Base-by-base conservation (phyloP, 2,797 vertebrate genomes). In the Clamator glandarius region DNA sequence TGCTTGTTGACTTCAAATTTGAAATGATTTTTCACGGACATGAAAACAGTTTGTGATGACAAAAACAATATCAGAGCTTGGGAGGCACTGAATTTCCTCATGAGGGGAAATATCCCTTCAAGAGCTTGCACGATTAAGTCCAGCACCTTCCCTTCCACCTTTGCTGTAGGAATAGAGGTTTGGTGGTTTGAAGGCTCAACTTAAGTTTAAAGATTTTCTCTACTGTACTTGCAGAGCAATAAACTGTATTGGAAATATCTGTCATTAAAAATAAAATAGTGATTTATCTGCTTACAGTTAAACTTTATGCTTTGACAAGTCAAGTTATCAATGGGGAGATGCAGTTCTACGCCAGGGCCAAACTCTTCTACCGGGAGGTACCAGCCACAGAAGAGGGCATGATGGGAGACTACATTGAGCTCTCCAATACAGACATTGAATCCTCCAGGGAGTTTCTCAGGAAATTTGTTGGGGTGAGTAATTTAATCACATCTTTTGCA, bases 271-370 rank as follows among this genome's bases (percentile, higher is more conserved):
- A 44, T 84, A 72, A 96, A 91, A 82, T 9, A 69, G 70, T 72
- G 52, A 57, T 91, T 90, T 95, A 54, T 97, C 92, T 84, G 79
- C 95, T 97, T 95, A 77, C 98, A 99, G 99, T 99, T 92, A 99
- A 99, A 97, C 98, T 99, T 83, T 99, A 98, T 48, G 98, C 98
- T 2, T 97, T 99, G 97, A 99, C 99, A 91, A 99, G 99, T 23
- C 99, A 99, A 98, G 98, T 98, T 96, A 98, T 99, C 96, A 97
- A 98, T 58, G 99, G 99, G 7, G 99, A 99, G 96, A 99, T 99
- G 95, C 99, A 99, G 97, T 99, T 99, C 97, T 99, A 99, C 95
- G 98, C 99, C 97, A 98, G 98, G 95, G 98, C 99, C 54, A 99
- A 99, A 95, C 96, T 98, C 94, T 99, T 99, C 98, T 99, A 99